Evolutionary conservation across 2,113 vertebrate genomes (phyloP).

Genomic region (Atherinomorus stipes): DNA sequence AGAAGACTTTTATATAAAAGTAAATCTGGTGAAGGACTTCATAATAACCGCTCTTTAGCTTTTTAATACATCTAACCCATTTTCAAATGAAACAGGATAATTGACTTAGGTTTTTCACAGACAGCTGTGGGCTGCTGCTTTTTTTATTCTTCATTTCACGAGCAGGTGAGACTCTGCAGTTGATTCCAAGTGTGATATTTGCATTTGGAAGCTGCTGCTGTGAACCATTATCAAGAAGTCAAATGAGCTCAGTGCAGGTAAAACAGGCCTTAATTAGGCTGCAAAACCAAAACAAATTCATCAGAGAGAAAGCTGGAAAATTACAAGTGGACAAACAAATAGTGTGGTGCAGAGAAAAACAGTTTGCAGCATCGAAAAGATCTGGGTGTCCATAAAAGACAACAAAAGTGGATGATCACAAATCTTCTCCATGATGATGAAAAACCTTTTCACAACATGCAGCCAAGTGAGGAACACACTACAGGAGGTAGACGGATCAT

Average conservation of each 20-base stretch:
- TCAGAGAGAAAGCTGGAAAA: neutral
- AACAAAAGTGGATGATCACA: neutral
- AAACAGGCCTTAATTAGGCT: neutral
- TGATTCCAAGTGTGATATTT: constrained; percentile 3
- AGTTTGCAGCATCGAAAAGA: neutral
- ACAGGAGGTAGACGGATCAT: too few species aligned
- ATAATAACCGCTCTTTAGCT: neutral
- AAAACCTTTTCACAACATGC: too few species aligned
- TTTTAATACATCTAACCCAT: too few species aligned
- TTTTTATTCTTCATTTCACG: neutral
- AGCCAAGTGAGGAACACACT: too few species aligned
- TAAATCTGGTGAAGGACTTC: neutral
- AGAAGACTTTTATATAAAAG: too few species aligned
- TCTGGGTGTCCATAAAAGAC: neutral
- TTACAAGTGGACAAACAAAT: neutral
- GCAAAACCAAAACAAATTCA: neutral
- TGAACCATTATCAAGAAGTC: neutral
- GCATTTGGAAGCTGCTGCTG: neutral
- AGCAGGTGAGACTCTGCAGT: neutral
- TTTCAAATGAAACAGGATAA: neutral
- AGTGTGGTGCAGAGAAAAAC: neutral
- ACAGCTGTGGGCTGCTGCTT: neutral
- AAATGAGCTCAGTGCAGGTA: neutral
- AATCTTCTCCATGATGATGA: too few species aligned
- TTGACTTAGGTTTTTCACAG: neutral